Evolutionary conservation across 2,113 vertebrate genomes (phyloP).

Genomic region (Catharus fuscescens): DNA sequence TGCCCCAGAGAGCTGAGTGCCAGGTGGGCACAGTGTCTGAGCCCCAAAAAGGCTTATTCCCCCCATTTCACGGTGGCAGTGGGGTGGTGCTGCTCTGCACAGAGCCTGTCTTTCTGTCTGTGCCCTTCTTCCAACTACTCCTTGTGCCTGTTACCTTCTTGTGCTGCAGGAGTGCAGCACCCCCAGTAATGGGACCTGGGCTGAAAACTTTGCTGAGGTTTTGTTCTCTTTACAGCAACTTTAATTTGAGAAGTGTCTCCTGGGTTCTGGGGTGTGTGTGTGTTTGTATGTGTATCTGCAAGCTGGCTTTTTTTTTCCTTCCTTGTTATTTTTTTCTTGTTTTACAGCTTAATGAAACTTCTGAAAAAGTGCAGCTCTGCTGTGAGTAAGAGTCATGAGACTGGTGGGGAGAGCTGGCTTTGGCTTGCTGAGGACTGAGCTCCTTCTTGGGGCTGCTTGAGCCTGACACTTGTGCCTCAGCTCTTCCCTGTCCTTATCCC

Average conservation of each 20-base stretch:
- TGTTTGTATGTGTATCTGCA: neutral
- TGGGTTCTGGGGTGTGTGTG: neutral
- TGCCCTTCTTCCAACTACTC: neutral
- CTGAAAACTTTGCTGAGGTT: neutral
- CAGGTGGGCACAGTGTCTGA: neutral
- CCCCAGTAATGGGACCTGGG: too few species aligned
- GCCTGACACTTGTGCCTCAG: neutral
- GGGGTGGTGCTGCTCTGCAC: neutral
- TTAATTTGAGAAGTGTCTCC: neutral
- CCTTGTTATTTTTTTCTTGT: neutral
- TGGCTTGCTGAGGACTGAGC: neutral
- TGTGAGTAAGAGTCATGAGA: conserved; percentile 49
- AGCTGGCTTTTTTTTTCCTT: neutral
- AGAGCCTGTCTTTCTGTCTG: neutral
- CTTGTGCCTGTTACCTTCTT: fast-evolving
- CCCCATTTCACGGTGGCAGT: neutral
- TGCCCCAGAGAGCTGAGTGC: neutral
- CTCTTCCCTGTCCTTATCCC: neutral
- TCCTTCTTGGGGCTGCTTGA: neutral
- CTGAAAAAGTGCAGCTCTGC: neutral
- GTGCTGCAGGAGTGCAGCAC: neutral
- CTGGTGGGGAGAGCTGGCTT: neutral
- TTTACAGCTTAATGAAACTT: conserved; percentile 26
- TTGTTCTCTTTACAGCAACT: fast-evolving
- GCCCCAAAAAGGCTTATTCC: neutral